phyloP scores from a whole-genome alignment of 2,888 invertebrate species.

The Melinaea menophilus region DNA sequence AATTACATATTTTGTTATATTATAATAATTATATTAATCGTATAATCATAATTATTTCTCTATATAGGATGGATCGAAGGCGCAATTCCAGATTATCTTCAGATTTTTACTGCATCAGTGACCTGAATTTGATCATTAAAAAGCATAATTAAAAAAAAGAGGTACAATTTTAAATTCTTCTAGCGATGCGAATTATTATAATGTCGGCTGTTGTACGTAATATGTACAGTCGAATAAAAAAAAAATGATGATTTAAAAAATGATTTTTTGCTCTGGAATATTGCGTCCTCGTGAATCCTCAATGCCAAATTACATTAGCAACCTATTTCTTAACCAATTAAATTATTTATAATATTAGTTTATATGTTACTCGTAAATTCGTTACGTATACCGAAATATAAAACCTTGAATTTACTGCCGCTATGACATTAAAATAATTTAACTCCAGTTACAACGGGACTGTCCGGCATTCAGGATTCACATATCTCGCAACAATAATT shows the following conservation, averaged over 20 bases:
- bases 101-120: constrained; percentile 50
- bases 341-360: constrained; percentile 1
- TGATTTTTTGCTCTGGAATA: constrained; percentile 30
- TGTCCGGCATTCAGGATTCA: constrained; percentile 74
- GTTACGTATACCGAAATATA: constrained; percentile 26
- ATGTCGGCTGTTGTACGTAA: not conserved
- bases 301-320: constrained; percentile 48
- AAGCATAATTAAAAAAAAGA: constrained; percentile 31
- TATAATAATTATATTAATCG: not conserved
- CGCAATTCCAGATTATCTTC: constrained; percentile 64
- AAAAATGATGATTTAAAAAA: no score
- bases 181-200: constrained; percentile 25
- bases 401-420: constrained; percentile 51
- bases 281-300: constrained; percentile 75
- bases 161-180: constrained; percentile 32
- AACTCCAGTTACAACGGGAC: constrained; percentile 43
- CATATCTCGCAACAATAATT: constrained; percentile 61
- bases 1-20: not conserved
- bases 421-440: constrained; percentile 52
- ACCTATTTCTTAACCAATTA: constrained; percentile 31
- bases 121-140: constrained; percentile 41
- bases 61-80: constrained; percentile 69
- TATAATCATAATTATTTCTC: constrained; percentile 26
- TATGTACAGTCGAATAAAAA: no score
- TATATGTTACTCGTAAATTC: not conserved